Evolutionary conservation across 2,797 vertebrate species (phyloP), one percentile per base, ranked within the genome.

Genomic region (Ispidina picta): DNA sequence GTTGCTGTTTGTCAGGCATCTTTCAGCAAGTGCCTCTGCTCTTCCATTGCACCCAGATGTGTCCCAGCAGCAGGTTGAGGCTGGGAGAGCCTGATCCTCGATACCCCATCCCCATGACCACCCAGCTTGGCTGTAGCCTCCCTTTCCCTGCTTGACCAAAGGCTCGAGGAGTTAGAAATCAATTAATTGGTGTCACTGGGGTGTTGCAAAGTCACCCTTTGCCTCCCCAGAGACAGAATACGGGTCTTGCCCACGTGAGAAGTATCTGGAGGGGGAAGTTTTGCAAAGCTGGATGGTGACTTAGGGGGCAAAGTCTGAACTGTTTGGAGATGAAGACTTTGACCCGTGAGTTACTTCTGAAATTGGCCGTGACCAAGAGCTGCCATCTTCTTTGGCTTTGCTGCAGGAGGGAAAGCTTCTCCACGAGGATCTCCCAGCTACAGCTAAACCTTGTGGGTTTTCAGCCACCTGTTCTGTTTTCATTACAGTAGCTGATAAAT

Each of bases 91-190:
- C 49, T 5, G 6, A 3, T 10, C 43, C 64, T n/a, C 4, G 16
- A 1, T 0, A 1, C 2, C n/a, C 39, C n/a, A 15, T 20, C 49
- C 68, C 26, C 39, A 20, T 0, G 0, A 11, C 25, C 5, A 0
- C 26, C 25, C 9, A 1, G 35, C 9, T 10, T 41, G 79, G 5
- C 54, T 3, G 1, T 7, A n/a, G 8, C 49, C 37, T 83, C 81
- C 46, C 46, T 63, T 48, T 18, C 12, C 31, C 49, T 49, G 31
- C 66, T 33, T 29, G 33, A 7, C 13, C 15, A 1, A 41, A 44
- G 62, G 35, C 54, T 39, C 0, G 22, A 56, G 33, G 80, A 44
- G 48, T 31, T 66, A 23, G 16, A 62, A 23, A 56, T 85, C 26
- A 14, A 35, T 55, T 89, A 44, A n/a, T 56, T 20, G 41, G 22